Percentiles rank a stretch among this genome's conserved stretches.
Evolutionary conservation across 2,797 vertebrate species (phyloP).

Genomic region (Buphagus erythrorhynchus): DNA sequence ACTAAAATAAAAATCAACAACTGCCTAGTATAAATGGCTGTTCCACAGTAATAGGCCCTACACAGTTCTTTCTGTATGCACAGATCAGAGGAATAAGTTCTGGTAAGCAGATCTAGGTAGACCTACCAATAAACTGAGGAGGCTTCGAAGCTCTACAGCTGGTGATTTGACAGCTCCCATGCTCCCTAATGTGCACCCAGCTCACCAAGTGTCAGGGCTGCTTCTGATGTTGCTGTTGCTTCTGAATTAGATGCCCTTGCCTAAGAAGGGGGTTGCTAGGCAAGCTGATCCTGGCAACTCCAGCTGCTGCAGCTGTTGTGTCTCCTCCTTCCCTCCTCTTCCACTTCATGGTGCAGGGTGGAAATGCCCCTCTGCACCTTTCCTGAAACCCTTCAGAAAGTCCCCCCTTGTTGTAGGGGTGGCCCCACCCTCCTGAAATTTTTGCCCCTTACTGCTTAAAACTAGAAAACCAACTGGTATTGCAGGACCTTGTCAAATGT

Average conservation of each 20-base stretch:
- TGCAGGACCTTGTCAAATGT: not conserved
- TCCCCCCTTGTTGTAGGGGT: not conserved
- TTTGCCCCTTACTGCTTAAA: not conserved
- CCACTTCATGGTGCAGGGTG: not conserved
- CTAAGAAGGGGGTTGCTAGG: slow-evolving; percentile 21
- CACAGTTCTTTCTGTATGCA: fast-evolving
- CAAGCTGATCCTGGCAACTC: not conserved
- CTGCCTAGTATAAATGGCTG: not conserved
- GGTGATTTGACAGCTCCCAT: slow-evolving; percentile 39
- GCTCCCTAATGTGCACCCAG: not conserved
- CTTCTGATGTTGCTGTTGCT: slow-evolving; percentile 29
- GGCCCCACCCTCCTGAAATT: not conserved
- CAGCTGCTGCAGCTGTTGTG: not conserved
- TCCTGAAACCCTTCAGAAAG: not conserved
- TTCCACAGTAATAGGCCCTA: not conserved
- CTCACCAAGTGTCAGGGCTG: not conserved
- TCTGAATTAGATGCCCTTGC: not conserved
- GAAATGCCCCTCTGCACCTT: not conserved
- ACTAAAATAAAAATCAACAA: not conserved
- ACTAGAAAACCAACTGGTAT: not conserved
- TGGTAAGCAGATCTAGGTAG: not conserved
- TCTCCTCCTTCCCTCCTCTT: not conserved
- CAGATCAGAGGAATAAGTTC: not conserved
- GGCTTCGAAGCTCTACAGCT: not conserved
- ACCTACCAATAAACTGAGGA: slow-evolving; percentile 67